Evolutionary conservation across 2,113 vertebrate genomes (phyloP).

Genomic region (Chionomys nivalis): DNA sequence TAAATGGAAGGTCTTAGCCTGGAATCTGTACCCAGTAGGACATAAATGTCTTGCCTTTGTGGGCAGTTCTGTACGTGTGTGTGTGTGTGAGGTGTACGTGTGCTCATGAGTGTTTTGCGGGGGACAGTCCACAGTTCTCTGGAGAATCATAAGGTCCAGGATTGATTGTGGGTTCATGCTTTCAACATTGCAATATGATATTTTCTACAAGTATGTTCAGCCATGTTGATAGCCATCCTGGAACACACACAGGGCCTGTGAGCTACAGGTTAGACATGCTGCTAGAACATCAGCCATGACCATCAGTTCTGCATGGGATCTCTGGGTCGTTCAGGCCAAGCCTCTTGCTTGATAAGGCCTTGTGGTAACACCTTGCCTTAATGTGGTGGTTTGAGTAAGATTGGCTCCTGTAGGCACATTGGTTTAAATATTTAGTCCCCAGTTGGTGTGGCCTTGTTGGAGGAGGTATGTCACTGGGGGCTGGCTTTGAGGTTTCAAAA

Average conservation of each 20-base stretch:
- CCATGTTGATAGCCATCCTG: neutral
- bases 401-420: no score
- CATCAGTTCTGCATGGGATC: neutral
- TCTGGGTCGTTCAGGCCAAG: neutral
- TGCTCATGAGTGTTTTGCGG: neutral
- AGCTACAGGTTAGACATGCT: neutral
- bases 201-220: neutral
- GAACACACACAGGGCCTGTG: neutral
- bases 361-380: neutral
- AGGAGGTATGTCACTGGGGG: neutral
- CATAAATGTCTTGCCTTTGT: neutral
- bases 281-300: neutral
- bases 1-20: conserved; percentile 41
- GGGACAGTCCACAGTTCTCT: neutral
- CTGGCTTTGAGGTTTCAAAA: neutral
- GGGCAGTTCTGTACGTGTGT: neutral
- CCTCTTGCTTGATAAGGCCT: neutral
- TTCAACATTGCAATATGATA: neutral
- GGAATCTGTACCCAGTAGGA: neutral
- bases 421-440: neutral
- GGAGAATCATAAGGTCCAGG: neutral
- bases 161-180: neutral
- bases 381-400: neutral
- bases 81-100: no score
- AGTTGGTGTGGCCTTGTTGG: neutral